phyloP scores from a whole-genome alignment of 2,113 vertebrate genomes.

The Callaeas wilsoni region DNA sequence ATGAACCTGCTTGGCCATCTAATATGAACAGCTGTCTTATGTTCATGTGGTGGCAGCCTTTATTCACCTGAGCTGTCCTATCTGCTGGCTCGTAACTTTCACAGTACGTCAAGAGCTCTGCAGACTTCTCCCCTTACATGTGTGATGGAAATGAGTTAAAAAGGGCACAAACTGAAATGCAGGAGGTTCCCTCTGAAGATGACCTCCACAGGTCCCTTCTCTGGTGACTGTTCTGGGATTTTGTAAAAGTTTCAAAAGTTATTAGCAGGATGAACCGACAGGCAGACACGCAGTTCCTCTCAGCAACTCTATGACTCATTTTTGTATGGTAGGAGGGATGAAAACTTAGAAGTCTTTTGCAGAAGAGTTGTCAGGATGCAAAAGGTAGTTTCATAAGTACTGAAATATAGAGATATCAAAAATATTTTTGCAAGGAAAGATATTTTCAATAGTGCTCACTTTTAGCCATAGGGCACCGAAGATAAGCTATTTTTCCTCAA shows the following conservation, averaged over 20 bases:
- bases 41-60: background rate
- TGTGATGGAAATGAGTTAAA: background rate
- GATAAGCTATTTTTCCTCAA: background rate
- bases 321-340: rapidly evolving
- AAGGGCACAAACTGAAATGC: background rate
- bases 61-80: background rate
- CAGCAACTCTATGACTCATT: background rate
- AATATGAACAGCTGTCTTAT: background rate
- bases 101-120: background rate
- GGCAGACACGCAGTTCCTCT: background rate
- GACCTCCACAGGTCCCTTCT: background rate
- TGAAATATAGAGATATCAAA: background rate
- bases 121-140: background rate
- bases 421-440: background rate
- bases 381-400: background rate
- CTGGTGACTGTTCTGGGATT: background rate
- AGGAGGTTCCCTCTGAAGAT: background rate
- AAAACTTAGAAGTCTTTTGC: background rate
- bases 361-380: background rate
- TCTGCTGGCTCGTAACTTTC: background rate
- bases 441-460: background rate
- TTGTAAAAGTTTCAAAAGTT: background rate
- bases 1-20: background rate
- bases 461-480: background rate
- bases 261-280: background rate